phyloP scores from a whole-genome alignment of 2,797 vertebrate genomes.

The Chrosomus eos region DNA sequence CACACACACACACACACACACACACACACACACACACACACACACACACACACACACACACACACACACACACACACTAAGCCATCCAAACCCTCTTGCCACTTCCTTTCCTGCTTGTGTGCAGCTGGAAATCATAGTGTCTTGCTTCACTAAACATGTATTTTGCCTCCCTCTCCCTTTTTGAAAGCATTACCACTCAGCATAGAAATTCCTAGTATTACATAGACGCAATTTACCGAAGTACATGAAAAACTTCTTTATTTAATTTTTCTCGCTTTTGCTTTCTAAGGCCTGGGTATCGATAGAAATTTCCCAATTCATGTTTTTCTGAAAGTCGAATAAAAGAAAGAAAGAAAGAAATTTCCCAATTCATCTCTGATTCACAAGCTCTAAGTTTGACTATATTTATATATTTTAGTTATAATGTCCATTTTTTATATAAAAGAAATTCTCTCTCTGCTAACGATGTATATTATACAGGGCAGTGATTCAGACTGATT shows the following conservation, averaged over 20 bases:
- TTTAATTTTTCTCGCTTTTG: conserved; percentile 37
- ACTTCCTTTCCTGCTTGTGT: conserved; percentile 45
- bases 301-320: background rate
- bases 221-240: conserved; percentile 12
- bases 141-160: conserved; percentile 57
- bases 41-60: conserved; percentile 34
- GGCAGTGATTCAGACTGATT: background rate
- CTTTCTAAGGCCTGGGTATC: background rate
- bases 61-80: conserved; percentile 42
- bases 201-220: conserved; percentile 23
- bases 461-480: background rate
- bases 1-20: conserved; percentile 42
- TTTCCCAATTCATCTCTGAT: background rate
- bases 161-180: conserved; percentile 38
- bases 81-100: conserved; percentile 39
- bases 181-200: conserved; percentile 18
- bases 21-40: conserved; percentile 44
- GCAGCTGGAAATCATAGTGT: conserved; percentile 53
- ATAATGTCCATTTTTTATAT: background rate
- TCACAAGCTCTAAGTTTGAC: background rate
- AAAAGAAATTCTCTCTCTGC: background rate
- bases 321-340: too few relatives aligned
- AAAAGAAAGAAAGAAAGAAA: background rate
- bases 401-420: background rate
- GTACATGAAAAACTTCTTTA: conserved; percentile 20